Base-by-base conservation (phyloP, 92 coral and sea anemone genomes). In the Epizoanthus scotinus region DNA sequence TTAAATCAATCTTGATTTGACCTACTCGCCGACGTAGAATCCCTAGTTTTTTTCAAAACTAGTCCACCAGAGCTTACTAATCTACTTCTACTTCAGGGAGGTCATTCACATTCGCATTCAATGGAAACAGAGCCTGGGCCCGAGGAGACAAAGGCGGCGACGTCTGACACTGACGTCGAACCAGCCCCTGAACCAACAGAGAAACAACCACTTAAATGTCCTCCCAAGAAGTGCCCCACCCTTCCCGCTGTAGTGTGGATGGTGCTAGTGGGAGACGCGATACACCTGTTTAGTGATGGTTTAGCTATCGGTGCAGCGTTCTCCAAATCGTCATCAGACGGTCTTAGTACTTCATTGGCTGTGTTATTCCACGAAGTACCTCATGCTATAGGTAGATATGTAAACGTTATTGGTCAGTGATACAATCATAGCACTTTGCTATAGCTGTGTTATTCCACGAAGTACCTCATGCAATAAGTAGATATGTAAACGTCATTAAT, bases 291-390 rank as follows among this genome's bases (percentile, higher is more conserved):
- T 1, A 84, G 87, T 55, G 96, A 91, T 49, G 96, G 96, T 0
- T 24, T 91, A 62, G 96, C 96, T 22, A 82, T 89, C 4, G 93
- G 96, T 10, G 96, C 94, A 63, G 96, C 96, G 19, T 91, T 91
- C 56, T 89, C 96, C 3, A 84, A 84, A 25, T 84, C 94, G 0
- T 83, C 83, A 10, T 84, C 87, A 36, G 96, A 91, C 58, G 96
- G 96, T 10, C 84, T 91, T 0, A 91, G 95, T 24, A 91, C 96
- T 17, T 89, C 96, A 44, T 85, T 91, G n/a, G 96, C 96, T 2
- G 96, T 91, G 47, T 73, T 91, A 4, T 91, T 89, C 54, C 96
- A 91, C 61, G 96, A 91, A 26, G 87, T 89, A 5, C 96, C 96
- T 3, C 91, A 91, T 56, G 91, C 79, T 42, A 86, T 89, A 71